These are phyloP conservation scores for Orius laevigatus DNA, from an alignment of 1,140 invertebrate genomes.

Conservation along the genomic window DNA sequence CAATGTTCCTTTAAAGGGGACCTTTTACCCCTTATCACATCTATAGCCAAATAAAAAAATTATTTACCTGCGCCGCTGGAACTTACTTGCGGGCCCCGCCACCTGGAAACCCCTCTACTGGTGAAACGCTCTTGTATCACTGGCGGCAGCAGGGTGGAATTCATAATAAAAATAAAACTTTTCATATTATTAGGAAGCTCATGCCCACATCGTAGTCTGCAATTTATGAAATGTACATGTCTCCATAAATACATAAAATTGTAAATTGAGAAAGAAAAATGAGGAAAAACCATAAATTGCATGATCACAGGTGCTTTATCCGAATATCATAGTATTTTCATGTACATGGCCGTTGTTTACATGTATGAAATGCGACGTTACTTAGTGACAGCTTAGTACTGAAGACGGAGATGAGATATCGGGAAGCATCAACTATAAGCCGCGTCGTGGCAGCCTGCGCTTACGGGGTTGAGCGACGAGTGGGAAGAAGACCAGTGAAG, in stretches of 20 bases:
- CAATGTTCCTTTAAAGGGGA: too few relatives aligned
- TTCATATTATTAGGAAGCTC: background rate
- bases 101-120: too few relatives aligned
- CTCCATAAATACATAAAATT: too few relatives aligned
- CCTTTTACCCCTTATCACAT: too few relatives aligned
- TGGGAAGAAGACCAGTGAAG: constrained; percentile 31
- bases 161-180: background rate
- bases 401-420: constrained; percentile 23
- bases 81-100: too few relatives aligned
- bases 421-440: constrained; percentile 25
- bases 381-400: constrained; percentile 27
- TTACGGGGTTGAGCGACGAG: constrained; percentile 31
- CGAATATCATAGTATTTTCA: background rate
- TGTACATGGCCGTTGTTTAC: background rate
- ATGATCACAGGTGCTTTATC: background rate
- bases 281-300: too few relatives aligned
- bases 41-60: too few relatives aligned
- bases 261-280: too few relatives aligned
- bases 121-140: too few relatives aligned
- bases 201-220: background rate
- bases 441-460: constrained; percentile 42
- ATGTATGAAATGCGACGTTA: constrained; percentile 26
- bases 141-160: too few relatives aligned
- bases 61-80: too few relatives aligned
- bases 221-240: background rate